Evolutionary conservation across 2,113 vertebrate genomes (phyloP).

Genomic region (Paratilapia polleni): DNA sequence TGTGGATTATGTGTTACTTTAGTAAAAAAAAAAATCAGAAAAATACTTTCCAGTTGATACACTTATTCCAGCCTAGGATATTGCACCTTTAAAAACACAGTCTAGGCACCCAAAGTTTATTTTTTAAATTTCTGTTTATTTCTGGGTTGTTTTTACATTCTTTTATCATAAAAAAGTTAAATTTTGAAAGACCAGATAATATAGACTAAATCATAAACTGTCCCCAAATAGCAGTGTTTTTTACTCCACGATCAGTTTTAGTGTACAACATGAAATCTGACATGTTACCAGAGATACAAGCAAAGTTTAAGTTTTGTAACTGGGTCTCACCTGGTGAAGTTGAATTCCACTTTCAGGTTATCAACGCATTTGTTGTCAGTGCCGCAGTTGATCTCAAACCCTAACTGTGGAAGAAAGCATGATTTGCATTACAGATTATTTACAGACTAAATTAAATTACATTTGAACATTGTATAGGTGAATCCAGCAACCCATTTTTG

Average conservation of each 20-base stretch:
- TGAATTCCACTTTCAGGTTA: conserved; percentile 80
- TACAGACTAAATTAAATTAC: neutral
- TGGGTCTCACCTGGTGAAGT: conserved; percentile 75
- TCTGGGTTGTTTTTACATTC: too few species aligned
- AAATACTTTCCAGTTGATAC: too few species aligned
- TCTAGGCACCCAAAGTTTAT: too few species aligned
- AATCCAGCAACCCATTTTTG: neutral
- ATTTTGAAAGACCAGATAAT: too few species aligned
- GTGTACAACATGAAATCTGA: neutral
- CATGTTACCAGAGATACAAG: neutral
- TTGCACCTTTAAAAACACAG: too few species aligned
- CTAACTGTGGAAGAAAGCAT: conserved; percentile 73
- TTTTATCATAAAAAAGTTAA: too few species aligned
- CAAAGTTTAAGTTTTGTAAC: neutral
- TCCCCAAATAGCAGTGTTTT: too few species aligned
- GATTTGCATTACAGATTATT: neutral
- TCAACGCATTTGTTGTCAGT: conserved; percentile 81
- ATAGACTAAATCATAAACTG: too few species aligned
- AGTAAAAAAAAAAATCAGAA: too few species aligned
- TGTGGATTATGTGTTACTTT: too few species aligned
- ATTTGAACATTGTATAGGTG: neutral
- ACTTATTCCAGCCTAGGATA: neutral
- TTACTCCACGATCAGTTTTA: neutral
- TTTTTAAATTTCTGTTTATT: too few species aligned
- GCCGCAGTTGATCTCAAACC: conserved; percentile 88